These are phyloP conservation scores for Oncorhynchus clarkii DNA, from an alignment of 2,113 vertebrate genomes.

Conservation along the genomic window DNA sequence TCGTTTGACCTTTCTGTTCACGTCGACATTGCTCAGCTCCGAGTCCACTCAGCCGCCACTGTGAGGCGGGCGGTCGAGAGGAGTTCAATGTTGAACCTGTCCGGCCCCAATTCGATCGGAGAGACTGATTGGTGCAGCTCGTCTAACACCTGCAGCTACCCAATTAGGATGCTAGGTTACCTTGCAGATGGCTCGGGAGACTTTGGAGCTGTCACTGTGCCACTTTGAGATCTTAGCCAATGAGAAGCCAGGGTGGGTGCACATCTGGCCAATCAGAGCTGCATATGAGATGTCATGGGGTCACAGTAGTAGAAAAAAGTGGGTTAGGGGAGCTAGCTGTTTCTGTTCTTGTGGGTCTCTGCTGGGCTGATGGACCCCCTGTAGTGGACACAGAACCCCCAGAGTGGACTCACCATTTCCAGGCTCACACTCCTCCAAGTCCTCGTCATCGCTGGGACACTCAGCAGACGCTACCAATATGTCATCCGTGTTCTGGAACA, in stretches of 20 bases:
- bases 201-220: constrained; percentile 15
- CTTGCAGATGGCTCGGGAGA: constrained; percentile 14
- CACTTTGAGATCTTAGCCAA: constrained; percentile 30
- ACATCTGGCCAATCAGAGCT: constrained; percentile 52
- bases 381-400: constrained; percentile 50
- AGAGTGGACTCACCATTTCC: constrained; percentile 88
- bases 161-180: constrained; percentile 18
- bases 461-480: constrained; percentile 92
- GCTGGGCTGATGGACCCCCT: constrained; percentile 22
- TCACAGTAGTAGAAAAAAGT: constrained; percentile 24
- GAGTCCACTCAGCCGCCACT: constrained; percentile 26
- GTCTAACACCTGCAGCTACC: constrained; percentile 41
- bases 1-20: constrained; percentile 34
- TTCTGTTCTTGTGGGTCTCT: not conserved
- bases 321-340: constrained; percentile 10
- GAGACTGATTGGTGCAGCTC: constrained; percentile 38
- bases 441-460: constrained; percentile 93
- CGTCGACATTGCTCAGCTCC: constrained; percentile 14
- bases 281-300: constrained; percentile 38
- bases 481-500: constrained; percentile 87
- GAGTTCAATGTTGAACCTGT: constrained; percentile 36
- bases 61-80: constrained; percentile 26
- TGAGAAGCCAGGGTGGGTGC: constrained; percentile 1
- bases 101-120: constrained; percentile 8
- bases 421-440: constrained; percentile 93